A percentile compares a stretch with the other conserved stretches of the same genome.
Conservation (phyloP, 2,888 invertebrate species). For the Neocrepidodera transversa region DNA sequence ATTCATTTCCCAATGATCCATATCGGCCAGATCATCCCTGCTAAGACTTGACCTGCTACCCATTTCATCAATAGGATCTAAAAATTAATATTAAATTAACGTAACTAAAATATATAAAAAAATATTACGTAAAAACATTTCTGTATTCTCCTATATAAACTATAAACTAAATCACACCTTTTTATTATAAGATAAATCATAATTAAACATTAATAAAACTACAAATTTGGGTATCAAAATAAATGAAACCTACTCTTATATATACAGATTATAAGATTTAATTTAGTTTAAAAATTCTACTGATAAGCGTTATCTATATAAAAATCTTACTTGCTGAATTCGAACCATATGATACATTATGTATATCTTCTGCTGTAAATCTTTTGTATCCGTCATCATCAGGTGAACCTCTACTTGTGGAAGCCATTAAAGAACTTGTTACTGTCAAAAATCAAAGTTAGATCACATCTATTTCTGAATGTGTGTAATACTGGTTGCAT, state of each 20-base stretch:
- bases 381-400: constrained; percentile 69
- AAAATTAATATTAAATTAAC: constrained; percentile 29
- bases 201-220: constrained; percentile 3
- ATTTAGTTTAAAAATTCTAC: neutral
- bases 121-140: constrained; percentile 27
- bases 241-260: neutral
- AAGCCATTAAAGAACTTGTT: constrained; percentile 44
- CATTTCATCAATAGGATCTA: constrained; percentile 66
- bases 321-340: constrained; percentile 66
- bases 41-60: constrained; percentile 70
- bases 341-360: constrained; percentile 66
- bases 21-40: constrained; percentile 61
- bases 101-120: neutral
- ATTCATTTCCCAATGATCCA: constrained; percentile 85
- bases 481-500: constrained; percentile 20
- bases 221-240: neutral
- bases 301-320: constrained; percentile 29
- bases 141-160: neutral
- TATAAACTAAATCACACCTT: constrained; percentile 4
- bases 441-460: constrained; percentile 33
- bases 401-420: constrained; percentile 57
- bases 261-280: neutral
- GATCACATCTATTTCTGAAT: constrained; percentile 13
- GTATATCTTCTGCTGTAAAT: constrained; percentile 68
- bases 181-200: neutral